Evolutionary conservation across 30 jellyfish, hydroid and myxozoan species (phyloP).

Genomic region (Turritopsis rubra): DNA sequence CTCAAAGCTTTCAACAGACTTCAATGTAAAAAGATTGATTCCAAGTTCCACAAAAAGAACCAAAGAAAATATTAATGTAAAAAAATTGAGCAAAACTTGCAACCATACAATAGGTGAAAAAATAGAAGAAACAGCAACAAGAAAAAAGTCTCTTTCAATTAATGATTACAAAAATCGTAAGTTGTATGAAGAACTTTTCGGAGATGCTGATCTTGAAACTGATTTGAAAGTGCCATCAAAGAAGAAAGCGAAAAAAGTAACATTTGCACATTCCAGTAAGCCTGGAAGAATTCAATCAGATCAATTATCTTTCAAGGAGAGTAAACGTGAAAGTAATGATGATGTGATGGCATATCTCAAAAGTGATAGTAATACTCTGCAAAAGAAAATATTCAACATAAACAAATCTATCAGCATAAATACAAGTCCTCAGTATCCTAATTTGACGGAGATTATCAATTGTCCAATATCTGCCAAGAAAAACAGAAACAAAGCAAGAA

Average conservation of each 20-base stretch:
- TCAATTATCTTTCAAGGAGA: not conserved
- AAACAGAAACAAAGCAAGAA: not conserved
- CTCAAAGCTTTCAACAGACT: not conserved
- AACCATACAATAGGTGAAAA: not conserved
- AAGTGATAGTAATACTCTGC: not conserved
- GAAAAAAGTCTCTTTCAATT: not conserved
- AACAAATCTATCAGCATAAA: not conserved
- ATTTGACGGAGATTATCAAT: not conserved
- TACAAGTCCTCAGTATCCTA: not conserved
- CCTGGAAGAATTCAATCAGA: not conserved
- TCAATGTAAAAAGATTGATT: not conserved
- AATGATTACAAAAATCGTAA: slow-evolving; percentile 4
- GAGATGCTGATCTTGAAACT: slow-evolving; percentile 20
- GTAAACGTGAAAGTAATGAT: slow-evolving; percentile 1
- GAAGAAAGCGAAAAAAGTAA: not conserved
- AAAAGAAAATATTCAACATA: not conserved
- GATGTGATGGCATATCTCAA: not conserved
- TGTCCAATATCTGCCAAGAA: not conserved
- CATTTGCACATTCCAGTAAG: not conserved
- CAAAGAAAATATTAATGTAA: not conserved
- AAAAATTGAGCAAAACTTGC: not conserved
- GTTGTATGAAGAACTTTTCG: slow-evolving; percentile 22
- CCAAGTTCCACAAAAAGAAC: not conserved
- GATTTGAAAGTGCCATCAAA: not conserved
- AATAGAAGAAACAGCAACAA: not conserved